phyloP scores from a whole-genome alignment of 1,140 invertebrate species.

The Aphelinus atriplicis region DNA sequence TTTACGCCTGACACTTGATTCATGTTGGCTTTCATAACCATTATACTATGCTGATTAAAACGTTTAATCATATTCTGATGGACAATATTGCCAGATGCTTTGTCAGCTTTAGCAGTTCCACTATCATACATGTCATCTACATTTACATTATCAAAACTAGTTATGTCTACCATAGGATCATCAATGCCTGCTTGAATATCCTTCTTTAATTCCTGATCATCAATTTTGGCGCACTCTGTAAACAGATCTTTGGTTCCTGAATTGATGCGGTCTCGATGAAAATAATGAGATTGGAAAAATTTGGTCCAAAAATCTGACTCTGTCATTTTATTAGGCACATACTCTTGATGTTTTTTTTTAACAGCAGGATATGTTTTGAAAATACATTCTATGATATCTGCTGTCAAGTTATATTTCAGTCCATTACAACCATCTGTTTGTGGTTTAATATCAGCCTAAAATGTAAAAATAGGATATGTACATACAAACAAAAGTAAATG shows the following conservation, averaged over 20 bases:
- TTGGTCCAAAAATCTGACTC: constrained; percentile 99
- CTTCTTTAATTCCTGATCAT: constrained; percentile 87
- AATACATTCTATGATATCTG: constrained; percentile 97
- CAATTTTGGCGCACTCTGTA: constrained; percentile 95
- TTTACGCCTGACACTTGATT: constrained; percentile 60
- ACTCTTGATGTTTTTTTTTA: constrained; percentile 94
- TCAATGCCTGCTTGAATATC: constrained; percentile 82
- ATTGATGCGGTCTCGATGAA: constrained; percentile 94
- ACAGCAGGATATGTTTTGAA: constrained; percentile 99
- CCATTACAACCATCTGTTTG: constrained; percentile 97
- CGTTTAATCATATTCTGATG: constrained; percentile 94
- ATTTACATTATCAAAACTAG: constrained; percentile 79
- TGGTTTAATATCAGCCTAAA: constrained; percentile 92
- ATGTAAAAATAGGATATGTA: constrained; percentile 20
- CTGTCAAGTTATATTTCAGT: constrained; percentile 96
- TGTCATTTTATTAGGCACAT: constrained; percentile 94
- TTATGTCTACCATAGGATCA: constrained; percentile 84
- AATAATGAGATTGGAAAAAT: constrained; percentile 99
- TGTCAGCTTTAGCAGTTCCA: constrained; percentile 65
- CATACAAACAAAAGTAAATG: neutral
- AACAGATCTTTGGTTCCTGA: constrained; percentile 93
- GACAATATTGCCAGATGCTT: constrained; percentile 76
- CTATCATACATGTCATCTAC: constrained; percentile 77
- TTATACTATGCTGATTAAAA: constrained; percentile 98
- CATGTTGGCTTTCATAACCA: constrained; percentile 86